Evolutionary conservation across 2,888 invertebrate species (phyloP), one percentile per base, ranked within the genome.

Genomic region (Caenorhabditis auriculariae): DNA sequence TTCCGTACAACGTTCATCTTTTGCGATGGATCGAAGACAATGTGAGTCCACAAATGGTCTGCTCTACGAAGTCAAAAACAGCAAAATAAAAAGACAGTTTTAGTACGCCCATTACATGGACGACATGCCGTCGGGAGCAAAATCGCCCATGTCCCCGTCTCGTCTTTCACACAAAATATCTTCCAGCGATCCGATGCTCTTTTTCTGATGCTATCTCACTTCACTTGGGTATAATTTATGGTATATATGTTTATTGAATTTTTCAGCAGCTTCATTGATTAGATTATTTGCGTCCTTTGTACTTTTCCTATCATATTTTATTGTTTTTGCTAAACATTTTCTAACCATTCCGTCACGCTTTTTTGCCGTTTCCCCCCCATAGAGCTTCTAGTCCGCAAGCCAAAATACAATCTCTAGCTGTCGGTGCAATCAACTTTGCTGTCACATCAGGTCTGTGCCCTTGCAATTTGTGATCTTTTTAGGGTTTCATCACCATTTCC

Each of bases 21-120:
- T 69, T 81, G 55, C 66, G 74, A 54, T 81, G 79, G 78, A 80
- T 82, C 26, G 81, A 81, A 65, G 81, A 81, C 53, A 77, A 69
- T 54, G 73, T 71, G 42, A 62, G 69, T 54, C 63, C 58, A 23
- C 61, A 64, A 53, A 56, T 66, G 61, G 66, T 66, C 47, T 39
- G 48, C 49, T 54, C 49, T 24, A 43, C 9, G 21, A 27, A 27
- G 26, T 29, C 7, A 27, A 17, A 43, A 12, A 24, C 15, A 47
- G 24, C 26, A 38, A 12, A 27, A 15, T 19, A 17, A 4, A 17
- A 21, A 27, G 15, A 17, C 41, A 26, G 23, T 71, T 75, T 42
- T 64, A 76, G 74, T 75, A 75, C 45, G 74, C 75, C 29, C 73
- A 75, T 41, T 76, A 77, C 49, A 60, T 76, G 57, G 75, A 75